Evolutionary conservation across 1,140 invertebrate species (phyloP).

Genomic region (Thaumetopoea pityocampa): DNA sequence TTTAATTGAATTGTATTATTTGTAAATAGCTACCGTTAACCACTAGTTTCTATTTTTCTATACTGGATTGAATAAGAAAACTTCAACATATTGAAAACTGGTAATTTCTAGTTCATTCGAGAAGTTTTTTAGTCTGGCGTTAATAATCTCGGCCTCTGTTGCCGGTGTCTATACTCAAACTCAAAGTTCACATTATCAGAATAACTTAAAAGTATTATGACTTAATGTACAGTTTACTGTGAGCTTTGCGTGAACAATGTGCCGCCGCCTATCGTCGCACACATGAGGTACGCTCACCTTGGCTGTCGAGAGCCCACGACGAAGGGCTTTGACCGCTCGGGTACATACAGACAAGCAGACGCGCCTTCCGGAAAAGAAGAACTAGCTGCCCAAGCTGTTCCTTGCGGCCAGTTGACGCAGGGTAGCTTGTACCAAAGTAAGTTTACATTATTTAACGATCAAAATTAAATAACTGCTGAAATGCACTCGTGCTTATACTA

Average conservation of each 20-base stretch:
- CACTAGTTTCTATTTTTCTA: too few relatives aligned
- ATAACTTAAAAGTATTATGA: background rate
- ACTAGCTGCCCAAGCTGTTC: constrained; percentile 15
- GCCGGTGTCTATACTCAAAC: too few relatives aligned
- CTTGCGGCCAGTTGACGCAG: constrained; percentile 56
- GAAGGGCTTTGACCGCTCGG: constrained; percentile 58
- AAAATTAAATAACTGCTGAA: too few relatives aligned
- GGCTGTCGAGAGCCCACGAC: constrained; percentile 92
- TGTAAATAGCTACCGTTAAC: too few relatives aligned
- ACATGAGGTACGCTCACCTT: constrained; percentile 92
- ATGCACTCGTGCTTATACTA: too few relatives aligned
- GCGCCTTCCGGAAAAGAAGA: constrained; percentile 14
- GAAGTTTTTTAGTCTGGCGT: too few relatives aligned
- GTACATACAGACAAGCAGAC: constrained; percentile 36
- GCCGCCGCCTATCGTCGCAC: constrained; percentile 89
- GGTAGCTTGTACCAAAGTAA: constrained; percentile 33
- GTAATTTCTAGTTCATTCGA: too few relatives aligned
- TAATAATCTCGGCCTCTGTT: too few relatives aligned
- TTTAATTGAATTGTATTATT: too few relatives aligned
- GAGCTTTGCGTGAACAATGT: constrained; percentile 90
- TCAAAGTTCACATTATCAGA: too few relatives aligned
- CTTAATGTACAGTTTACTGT: constrained; percentile 78
- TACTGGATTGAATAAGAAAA: too few relatives aligned
- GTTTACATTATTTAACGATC: constrained; percentile 14
- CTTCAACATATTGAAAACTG: too few relatives aligned